Evolutionary conservation across 1,140 invertebrate species (phyloP).

Genomic region (Acromyrmex charruanus): DNA sequence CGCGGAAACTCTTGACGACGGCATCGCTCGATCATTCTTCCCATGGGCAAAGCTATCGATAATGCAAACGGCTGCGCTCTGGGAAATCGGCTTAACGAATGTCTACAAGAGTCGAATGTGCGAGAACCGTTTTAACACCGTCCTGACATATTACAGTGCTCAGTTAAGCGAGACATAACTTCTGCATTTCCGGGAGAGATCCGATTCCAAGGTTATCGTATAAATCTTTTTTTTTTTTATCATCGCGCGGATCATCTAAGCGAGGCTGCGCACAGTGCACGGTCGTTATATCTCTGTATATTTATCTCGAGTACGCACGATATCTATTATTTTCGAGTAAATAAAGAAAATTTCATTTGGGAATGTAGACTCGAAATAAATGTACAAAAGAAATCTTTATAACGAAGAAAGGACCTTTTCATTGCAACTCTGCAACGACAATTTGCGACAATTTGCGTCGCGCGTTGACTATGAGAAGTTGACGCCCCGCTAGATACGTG

Average conservation of each 20-base stretch:
- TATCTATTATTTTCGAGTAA: conserved; percentile 2
- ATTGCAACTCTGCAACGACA: neutral
- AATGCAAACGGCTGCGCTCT: conserved; percentile 66
- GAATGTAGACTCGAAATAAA: neutral
- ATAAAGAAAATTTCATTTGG: neutral
- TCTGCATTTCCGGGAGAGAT: neutral
- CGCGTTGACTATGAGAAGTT: conserved; percentile 19
- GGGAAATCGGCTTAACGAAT: conserved; percentile 74
- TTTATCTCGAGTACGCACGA: too few species aligned
- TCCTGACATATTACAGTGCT: conserved; percentile 56
- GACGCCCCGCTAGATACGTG: conserved; percentile 34
- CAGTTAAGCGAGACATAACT: conserved; percentile 42
- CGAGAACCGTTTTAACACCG: conserved; percentile 61
- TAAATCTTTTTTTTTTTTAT: neutral
- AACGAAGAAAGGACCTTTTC: neutral
- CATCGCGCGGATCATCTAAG: neutral
- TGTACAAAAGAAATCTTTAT: neutral
- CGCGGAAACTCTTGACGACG: conserved; percentile 55
- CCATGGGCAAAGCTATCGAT: conserved; percentile 65
- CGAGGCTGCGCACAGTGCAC: too few species aligned
- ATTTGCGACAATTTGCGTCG: conserved; percentile 23
- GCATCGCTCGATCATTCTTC: conserved; percentile 64
- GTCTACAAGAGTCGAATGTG: conserved; percentile 57
- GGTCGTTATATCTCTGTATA: neutral
- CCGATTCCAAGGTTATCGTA: conserved; percentile 34